These are phyloP conservation scores for Listronotus bonariensis DNA, from an alignment of 1,140 invertebrate genomes.

Conservation along the genomic window DNA sequence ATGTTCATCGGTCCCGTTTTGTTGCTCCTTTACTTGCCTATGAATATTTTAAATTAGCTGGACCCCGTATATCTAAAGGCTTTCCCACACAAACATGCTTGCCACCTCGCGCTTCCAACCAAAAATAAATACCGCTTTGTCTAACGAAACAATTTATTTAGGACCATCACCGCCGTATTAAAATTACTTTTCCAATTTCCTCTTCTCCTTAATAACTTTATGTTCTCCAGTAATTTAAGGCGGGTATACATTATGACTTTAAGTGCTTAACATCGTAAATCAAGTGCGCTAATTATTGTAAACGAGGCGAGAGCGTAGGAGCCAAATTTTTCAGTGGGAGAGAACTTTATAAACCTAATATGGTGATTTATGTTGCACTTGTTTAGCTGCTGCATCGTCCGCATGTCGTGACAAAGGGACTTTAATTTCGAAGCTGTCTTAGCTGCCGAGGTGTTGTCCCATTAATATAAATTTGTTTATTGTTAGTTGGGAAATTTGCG, in stretches of 20 bases:
- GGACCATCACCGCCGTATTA: no score
- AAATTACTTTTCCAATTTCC: no score
- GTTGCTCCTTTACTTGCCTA: no score
- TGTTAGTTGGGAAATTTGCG: no score
- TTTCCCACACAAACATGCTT: no score
- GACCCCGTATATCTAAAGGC: no score
- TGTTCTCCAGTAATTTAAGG: constrained; percentile 9
- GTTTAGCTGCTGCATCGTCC: constrained; percentile 7
- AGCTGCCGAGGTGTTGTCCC: not conserved
- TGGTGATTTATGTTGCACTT: constrained; percentile 27
- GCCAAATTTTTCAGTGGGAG: constrained; percentile 27
- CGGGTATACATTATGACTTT: constrained; percentile 14
- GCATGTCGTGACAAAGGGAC: constrained; percentile 20
- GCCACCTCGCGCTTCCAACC: no score
- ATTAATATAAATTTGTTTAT: no score
- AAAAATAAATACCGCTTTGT: no score
- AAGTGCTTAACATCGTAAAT: constrained; percentile 13
- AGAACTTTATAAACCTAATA: constrained; percentile 29
- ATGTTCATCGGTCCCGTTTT: no score
- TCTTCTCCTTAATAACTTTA: not conserved
- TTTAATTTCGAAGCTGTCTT: constrained; percentile 18
- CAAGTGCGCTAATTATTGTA: constrained; percentile 25
- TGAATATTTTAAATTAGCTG: no score
- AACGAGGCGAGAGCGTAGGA: constrained; percentile 27
- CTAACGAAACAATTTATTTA: no score